Percentiles rank a stretch among this genome's conserved stretches.
These are phyloP conservation scores for Hyperoplus immaculatus DNA, from an alignment of 2,797 vertebrate species.

Conservation along the genomic window DNA sequence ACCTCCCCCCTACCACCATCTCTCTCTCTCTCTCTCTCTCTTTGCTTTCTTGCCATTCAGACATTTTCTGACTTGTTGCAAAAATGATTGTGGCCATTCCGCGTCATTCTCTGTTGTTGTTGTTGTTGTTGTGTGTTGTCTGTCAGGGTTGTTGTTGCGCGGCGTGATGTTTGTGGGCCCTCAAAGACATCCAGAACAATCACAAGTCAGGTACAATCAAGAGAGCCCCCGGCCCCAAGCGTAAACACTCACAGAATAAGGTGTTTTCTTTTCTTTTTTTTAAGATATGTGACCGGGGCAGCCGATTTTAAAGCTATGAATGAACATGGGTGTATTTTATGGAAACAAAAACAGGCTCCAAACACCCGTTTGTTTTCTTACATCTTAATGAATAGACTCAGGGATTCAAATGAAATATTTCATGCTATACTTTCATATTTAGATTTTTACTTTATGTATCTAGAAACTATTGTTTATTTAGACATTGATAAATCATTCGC, in stretches of 20 bases:
- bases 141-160: conserved; percentile 67
- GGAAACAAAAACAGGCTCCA: not conserved
- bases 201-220: conserved; percentile 78
- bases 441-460: not conserved
- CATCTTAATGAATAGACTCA: not conserved
- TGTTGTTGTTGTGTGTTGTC: conserved; percentile 40
- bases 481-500: not conserved
- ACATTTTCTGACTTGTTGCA: conserved; percentile 85
- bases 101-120: conserved; percentile 83
- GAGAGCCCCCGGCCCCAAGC: conserved; percentile 22
- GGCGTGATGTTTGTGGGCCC: conserved; percentile 75
- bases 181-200: conserved; percentile 88
- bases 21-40: conserved; percentile 57
- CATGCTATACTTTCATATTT: not conserved
- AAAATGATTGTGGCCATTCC: conserved; percentile 83
- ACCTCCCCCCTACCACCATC: not conserved
- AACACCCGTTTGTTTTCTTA: not conserved
- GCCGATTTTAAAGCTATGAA: no score
- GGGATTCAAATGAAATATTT: not conserved
- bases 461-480: not conserved
- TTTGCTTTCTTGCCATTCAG: conserved; percentile 85
- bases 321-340: not conserved
- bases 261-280: not conserved
- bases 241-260: conserved; percentile 20
- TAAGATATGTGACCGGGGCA: not conserved